These are phyloP conservation scores for Notocelia uddmanniana DNA, from an alignment of 2,888 invertebrate genomes.

Conservation along the genomic window DNA sequence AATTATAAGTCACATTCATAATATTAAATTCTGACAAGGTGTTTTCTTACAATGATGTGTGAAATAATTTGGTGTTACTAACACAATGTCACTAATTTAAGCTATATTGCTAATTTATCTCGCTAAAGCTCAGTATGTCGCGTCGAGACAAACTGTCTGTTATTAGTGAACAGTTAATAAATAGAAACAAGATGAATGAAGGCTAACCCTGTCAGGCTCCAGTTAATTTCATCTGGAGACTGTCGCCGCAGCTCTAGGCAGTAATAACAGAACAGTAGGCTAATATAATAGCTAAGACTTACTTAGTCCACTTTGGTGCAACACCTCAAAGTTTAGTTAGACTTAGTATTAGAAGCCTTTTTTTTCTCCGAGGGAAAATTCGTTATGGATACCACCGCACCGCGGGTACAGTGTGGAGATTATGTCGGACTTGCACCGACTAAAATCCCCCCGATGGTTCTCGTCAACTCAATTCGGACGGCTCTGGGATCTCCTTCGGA, in stretches of 20 bases:
- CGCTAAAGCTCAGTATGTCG: conserved; percentile 14
- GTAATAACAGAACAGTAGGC: conserved; percentile 22
- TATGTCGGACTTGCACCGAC: too few relatives aligned
- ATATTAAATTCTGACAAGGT: not conserved
- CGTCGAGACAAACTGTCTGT: conserved; percentile 35
- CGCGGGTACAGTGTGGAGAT: too few relatives aligned
- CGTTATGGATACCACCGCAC: too few relatives aligned
- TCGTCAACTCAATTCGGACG: too few relatives aligned
- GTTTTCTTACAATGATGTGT: not conserved
- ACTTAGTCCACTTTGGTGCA: too few relatives aligned
- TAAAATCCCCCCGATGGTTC: too few relatives aligned
- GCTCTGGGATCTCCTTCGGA: too few relatives aligned
- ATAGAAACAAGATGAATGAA: conserved; percentile 46
- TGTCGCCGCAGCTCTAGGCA: conserved; percentile 31
- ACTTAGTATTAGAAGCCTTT: too few relatives aligned
- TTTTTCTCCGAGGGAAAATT: too few relatives aligned
- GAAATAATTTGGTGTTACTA: not conserved
- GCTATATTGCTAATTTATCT: conserved; percentile 18
- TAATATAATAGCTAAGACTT: not conserved
- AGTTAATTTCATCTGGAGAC: conserved; percentile 46
- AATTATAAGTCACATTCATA: too few relatives aligned
- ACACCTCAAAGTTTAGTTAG: too few relatives aligned
- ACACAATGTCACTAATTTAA: not conserved
- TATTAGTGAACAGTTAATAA: conserved; percentile 46
- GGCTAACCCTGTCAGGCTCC: conserved; percentile 44